Evolutionary conservation across 2,797 vertebrate genomes (phyloP), one percentile per base, ranked within the genome.

Genomic region (Xenops minutus): DNA sequence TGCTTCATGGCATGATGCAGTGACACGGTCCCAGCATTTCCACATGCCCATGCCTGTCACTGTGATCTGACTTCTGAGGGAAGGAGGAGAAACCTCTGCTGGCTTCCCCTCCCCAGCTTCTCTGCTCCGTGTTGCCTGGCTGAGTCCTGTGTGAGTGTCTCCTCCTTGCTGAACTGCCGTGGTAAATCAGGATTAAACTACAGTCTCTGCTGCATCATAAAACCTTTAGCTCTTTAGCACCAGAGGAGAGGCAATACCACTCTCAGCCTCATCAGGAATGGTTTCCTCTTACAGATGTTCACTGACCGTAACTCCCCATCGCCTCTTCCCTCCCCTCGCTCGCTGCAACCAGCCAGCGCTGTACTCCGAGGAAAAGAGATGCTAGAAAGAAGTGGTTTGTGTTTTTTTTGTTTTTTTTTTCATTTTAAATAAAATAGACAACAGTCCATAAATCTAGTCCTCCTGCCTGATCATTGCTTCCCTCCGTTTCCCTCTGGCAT

Each of bases 151-250:
- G 8, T 6, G 20, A 83, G 67, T 16, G 41, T 88, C 66, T 78
- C 49, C 92, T 91, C 74, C 69, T 41, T 22, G 15, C 74, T 52
- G 34, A 85, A 84, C 59, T 71, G 89, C 92, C 0, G 1, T 54
- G 83, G 14, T 94, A 94, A 95, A 95, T 93, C 95, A 97, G 85
- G 71, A 87, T 94, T 95, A 87, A 96, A 92, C 85, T 59, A 15
- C 62, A 61, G 89, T 71, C 93, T 94, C 92, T 74, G 63, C 73
- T 92, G 89, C 87, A 85, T 63, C 85, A 73, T 94, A 93, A 96
- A 96, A 63, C 51, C 87, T 83, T 95, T 75, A 89, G 89, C 89
- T 94, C 85, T 92, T 96, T 82, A 96, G 67, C 59, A 81, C 88
- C 59, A 46, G 56, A 54, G 14, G 80, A 82, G 85, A 96, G 85